phyloP scores from a whole-genome alignment of 1,140 invertebrate genomes.

The Helicoverpa zea region DNA sequence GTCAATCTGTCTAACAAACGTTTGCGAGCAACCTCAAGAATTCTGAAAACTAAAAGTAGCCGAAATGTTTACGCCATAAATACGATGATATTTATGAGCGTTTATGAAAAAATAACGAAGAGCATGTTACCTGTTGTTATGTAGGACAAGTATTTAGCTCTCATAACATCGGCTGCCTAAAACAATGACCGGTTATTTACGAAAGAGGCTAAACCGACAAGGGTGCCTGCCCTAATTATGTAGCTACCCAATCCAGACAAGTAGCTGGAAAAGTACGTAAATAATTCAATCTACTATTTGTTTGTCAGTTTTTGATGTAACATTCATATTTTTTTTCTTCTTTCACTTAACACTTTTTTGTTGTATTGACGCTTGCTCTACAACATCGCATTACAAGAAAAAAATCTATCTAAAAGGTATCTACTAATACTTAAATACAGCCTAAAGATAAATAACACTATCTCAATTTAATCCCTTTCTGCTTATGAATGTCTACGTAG shows the following conservation, averaged over 20 bases:
- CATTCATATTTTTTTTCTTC: not conserved
- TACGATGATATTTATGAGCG: conserved; percentile 6
- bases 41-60: not conserved
- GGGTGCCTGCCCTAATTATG: conserved; percentile 27
- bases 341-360: no score
- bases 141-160: conserved; percentile 42
- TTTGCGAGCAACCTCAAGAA: not conserved
- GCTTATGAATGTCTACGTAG: no score
- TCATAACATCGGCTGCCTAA: conserved; percentile 33
- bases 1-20: not conserved
- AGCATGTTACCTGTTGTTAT: conserved; percentile 12
- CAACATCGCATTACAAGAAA: no score
- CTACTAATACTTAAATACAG: no score
- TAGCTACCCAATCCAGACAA: conserved; percentile 11
- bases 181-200: conserved; percentile 41
- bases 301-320: not conserved
- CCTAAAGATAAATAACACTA: no score
- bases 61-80: conserved; percentile 1
- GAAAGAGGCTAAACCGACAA: conserved; percentile 27
- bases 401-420: no score
- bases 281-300: not conserved
- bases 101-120: not conserved
- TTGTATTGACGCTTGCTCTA: no score
- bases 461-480: no score
- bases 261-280: not conserved